A percentile compares a stretch with the other conserved stretches of the same genome.
Conservation (phyloP, 1,140 invertebrate species). For the Scaptomyza graminum region DNA sequence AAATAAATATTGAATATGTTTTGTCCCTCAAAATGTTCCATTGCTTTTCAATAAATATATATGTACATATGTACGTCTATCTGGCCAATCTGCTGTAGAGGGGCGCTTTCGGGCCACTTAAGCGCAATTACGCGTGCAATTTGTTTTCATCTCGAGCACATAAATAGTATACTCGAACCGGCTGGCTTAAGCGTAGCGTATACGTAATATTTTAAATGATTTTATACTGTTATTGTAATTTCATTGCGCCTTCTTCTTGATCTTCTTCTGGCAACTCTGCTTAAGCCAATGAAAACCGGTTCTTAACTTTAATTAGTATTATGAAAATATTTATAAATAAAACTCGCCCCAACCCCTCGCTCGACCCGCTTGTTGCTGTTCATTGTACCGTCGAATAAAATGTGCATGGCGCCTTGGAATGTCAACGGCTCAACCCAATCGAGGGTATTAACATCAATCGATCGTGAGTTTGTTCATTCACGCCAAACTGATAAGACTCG, state of each 20-base stretch:
- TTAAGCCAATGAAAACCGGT: constrained; percentile 53
- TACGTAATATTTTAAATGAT: constrained; percentile 80
- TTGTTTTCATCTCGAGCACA: constrained; percentile 71
- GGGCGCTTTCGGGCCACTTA: constrained; percentile 62
- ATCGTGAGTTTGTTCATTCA: constrained; percentile 76
- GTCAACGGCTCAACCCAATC: constrained; percentile 64
- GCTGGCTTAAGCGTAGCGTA: constrained; percentile 46
- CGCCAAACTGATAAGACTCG: constrained; percentile 71
- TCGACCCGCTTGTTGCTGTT: neutral
- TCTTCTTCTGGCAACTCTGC: constrained; percentile 42
- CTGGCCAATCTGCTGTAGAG: constrained; percentile 1
- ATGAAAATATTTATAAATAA: constrained; percentile 65
- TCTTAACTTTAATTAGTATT: constrained; percentile 66
- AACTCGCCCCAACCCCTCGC: neutral
- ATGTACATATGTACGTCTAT: neutral
- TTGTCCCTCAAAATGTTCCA: constrained; percentile 11
- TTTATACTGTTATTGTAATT: constrained; percentile 76
- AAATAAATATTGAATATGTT: constrained; percentile 44
- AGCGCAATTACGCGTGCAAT: constrained; percentile 76
- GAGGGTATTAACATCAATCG: constrained; percentile 77
- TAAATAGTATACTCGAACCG: constrained; percentile 40
- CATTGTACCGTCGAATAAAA: constrained; percentile 24
- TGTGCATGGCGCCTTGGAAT: constrained; percentile 57
- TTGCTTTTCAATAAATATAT: constrained; percentile 64
- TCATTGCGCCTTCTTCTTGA: neutral